Percentiles rank a stretch among this genome's conserved stretches.
These are phyloP conservation scores for Crotalus horridus DNA, from an alignment of 2,113 vertebrate species.

Conservation along the genomic window DNA sequence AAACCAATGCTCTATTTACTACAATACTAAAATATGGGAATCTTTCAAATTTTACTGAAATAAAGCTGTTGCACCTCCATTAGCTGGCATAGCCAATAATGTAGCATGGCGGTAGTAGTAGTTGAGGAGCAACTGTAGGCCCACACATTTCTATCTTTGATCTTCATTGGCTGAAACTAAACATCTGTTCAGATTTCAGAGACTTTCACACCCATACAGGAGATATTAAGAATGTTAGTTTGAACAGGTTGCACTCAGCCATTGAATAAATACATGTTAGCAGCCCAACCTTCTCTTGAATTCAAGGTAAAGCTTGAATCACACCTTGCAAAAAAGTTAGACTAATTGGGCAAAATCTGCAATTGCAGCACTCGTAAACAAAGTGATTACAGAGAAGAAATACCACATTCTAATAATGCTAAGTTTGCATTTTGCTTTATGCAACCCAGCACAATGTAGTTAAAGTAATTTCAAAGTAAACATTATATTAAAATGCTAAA, in stretches of 20 bases:
- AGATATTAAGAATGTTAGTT: neutral
- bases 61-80: neutral
- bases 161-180: neutral
- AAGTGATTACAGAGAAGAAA: neutral
- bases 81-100: neutral
- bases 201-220: neutral
- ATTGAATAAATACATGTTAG: neutral
- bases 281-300: neutral
- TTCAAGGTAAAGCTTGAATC: conserved; percentile 11
- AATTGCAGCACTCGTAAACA: neutral
- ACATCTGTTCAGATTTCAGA: neutral
- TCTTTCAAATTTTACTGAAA: neutral
- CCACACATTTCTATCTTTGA: neutral
- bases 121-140: neutral
- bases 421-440: neutral
- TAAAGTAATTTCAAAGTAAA: neutral
- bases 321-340: neutral
- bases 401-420: neutral
- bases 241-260: neutral
- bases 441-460: neutral
- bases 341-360: neutral
- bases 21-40: neutral
- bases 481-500: neutral
- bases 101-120: neutral
- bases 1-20: neutral